phyloP scores from a whole-genome alignment of 2,888 invertebrate genomes.

The Hyposoter dolosus region DNA sequence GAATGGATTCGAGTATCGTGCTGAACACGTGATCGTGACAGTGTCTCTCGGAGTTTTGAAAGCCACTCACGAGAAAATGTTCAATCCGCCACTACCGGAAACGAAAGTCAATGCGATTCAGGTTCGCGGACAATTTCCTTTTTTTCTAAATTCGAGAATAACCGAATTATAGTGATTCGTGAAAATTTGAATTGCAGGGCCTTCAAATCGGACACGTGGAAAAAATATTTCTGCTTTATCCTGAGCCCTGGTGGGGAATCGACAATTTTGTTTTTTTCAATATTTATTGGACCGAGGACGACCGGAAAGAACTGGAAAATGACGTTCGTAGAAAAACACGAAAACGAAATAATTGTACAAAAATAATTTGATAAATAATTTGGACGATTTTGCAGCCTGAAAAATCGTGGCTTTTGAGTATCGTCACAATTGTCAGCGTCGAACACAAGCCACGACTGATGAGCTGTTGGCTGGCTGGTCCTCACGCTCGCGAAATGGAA shows the following conservation, averaged over 20 bases:
- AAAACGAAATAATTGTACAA: background rate
- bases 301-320: constrained; percentile 77
- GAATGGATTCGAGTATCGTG: constrained; percentile 86
- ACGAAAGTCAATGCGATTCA: constrained; percentile 82
- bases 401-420: constrained; percentile 87
- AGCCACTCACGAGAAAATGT: constrained; percentile 85
- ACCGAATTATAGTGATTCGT: background rate
- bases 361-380: background rate
- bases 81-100: constrained; percentile 86
- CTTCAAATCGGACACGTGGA: constrained; percentile 89
- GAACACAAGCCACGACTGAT: constrained; percentile 87
- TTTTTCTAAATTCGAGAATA: background rate
- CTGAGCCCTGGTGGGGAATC: constrained; percentile 87
- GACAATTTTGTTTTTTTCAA: constrained; percentile 81
- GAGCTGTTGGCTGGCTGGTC: constrained; percentile 88
- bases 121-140: background rate
- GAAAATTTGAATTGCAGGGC: constrained; percentile 78
- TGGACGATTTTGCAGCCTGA: constrained; percentile 71
- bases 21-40: constrained; percentile 89
- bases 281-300: constrained; percentile 87
- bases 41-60: constrained; percentile 90
- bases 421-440: constrained; percentile 88
- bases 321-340: constrained; percentile 67
- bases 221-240: constrained; percentile 89
- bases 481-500: constrained; percentile 88